Conservation (phyloP, 1,140 invertebrate genomes). For the Rhyacophila brunnea region DNA sequence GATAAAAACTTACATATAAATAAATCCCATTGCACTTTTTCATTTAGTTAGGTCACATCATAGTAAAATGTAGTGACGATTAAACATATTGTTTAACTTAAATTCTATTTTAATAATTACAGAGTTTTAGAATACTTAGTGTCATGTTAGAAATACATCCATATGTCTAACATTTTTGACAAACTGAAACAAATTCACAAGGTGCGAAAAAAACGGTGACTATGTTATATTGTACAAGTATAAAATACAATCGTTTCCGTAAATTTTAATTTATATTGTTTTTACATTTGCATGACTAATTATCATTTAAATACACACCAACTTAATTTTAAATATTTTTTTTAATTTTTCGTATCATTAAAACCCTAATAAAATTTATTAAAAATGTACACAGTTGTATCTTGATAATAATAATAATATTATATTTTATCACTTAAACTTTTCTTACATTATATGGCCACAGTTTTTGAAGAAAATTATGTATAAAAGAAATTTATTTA, state of each 20-base stretch:
- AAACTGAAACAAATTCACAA: slow-evolving; percentile 26
- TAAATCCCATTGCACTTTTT: slow-evolving; percentile 34
- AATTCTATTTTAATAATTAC: slow-evolving; percentile 6
- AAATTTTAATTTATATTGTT: slow-evolving; percentile 20
- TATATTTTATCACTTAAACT: slow-evolving; percentile 23
- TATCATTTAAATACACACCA: slow-evolving; percentile 23
- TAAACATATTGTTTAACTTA: background rate
- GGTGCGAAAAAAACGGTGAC: slow-evolving; percentile 30
- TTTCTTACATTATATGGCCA: slow-evolving; percentile 29
- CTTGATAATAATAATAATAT: slow-evolving; percentile 21
- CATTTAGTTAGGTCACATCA: slow-evolving; percentile 25
- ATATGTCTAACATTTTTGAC: slow-evolving; percentile 9
- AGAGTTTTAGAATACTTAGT: slow-evolving; percentile 9
- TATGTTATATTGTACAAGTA: slow-evolving; percentile 20
- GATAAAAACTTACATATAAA: slow-evolving; percentile 30
- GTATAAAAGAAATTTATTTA: slow-evolving; percentile 26
- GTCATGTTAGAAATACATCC: background rate
- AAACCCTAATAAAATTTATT: slow-evolving; percentile 4
- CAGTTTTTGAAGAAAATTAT: slow-evolving; percentile 21
- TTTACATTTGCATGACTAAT: slow-evolving; percentile 12
- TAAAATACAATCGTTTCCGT: slow-evolving; percentile 26
- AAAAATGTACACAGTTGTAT: slow-evolving; percentile 25
- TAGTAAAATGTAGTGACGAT: background rate
- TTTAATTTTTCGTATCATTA: slow-evolving; percentile 3
- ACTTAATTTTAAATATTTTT: slow-evolving; percentile 7